phyloP scores from a whole-genome alignment of 2,888 invertebrate genomes.

The Ophioninae sp. region DNA sequence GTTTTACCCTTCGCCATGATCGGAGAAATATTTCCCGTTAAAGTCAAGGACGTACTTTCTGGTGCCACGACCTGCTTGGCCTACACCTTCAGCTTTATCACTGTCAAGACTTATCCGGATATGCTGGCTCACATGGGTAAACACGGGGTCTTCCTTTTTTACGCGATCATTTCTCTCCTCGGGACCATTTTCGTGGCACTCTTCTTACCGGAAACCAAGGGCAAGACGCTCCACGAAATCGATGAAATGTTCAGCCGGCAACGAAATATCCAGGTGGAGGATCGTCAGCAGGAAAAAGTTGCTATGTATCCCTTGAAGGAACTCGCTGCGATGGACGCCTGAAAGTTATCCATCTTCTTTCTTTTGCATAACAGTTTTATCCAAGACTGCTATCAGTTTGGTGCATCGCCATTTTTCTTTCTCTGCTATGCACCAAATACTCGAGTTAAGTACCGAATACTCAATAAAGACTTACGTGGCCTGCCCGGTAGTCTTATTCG shows the following conservation, averaged over 20 bases:
- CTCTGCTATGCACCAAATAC: background rate
- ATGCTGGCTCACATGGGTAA: constrained; percentile 79
- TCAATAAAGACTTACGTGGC: too few species aligned
- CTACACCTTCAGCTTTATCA: constrained; percentile 83
- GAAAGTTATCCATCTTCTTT: background rate
- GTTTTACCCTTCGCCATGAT: constrained; percentile 84
- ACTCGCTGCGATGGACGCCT: constrained; percentile 35
- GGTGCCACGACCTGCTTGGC: constrained; percentile 82
- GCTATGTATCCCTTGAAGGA: constrained; percentile 51
- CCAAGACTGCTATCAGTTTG: too few species aligned
- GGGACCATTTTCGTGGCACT: constrained; percentile 82
- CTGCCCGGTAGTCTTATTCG: too few species aligned
- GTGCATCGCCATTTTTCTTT: too few species aligned
- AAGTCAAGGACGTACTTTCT: constrained; percentile 82
- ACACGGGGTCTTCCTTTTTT: constrained; percentile 82
- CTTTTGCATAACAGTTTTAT: background rate
- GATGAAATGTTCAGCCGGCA: constrained; percentile 80
- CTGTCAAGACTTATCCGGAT: constrained; percentile 82
- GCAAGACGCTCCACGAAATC: constrained; percentile 82
- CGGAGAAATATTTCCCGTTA: constrained; percentile 83
- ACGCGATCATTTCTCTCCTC: constrained; percentile 80
- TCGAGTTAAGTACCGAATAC: too few species aligned
- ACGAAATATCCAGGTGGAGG: constrained; percentile 46
- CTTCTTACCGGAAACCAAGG: constrained; percentile 83
- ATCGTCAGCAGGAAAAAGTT: constrained; percentile 20